phyloP scores from a whole-genome alignment of 23 tunicate genomes.

The Phallusia fumigata region DNA sequence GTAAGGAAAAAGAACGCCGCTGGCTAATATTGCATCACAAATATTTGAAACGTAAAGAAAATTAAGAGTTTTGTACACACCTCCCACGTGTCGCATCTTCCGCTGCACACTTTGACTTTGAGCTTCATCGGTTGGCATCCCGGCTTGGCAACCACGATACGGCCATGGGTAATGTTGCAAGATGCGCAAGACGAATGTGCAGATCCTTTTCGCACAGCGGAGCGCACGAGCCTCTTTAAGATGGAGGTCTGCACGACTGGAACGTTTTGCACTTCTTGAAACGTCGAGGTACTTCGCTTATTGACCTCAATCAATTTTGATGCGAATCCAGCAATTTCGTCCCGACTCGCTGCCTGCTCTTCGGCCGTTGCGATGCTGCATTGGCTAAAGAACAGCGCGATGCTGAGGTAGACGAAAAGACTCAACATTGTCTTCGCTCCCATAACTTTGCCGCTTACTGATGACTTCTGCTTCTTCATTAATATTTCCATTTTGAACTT shows the following conservation, averaged over 20 bases:
- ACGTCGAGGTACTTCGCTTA: neutral
- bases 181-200: slow-evolving; percentile 12
- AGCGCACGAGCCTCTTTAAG: neutral
- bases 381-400: neutral
- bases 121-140: slow-evolving; percentile 26
- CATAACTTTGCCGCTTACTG: neutral
- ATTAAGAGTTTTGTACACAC: slow-evolving; percentile 1
- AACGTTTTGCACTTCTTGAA: neutral
- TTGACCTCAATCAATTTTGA: neutral
- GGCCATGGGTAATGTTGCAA: slow-evolving; percentile 11
- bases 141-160: slow-evolving; percentile 21
- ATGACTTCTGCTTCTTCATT: neutral
- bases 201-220: neutral
- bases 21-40: too few species aligned
- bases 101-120: slow-evolving; percentile 13
- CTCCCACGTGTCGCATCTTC: slow-evolving; percentile 50
- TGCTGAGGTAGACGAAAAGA: neutral
- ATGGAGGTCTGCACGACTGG: neutral
- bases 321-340: neutral
- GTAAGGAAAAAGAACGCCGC: too few species aligned
- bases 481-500: neutral
- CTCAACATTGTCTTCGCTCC: slow-evolving; percentile 4
- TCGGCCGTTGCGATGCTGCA: slow-evolving; percentile 6
- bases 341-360: neutral
- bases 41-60: too few species aligned